Percentiles rank a stretch among this genome's conserved stretches.
Evolutionary conservation across 2,888 invertebrate genomes (phyloP).

Genomic region (Ptychoptera albimana): DNA sequence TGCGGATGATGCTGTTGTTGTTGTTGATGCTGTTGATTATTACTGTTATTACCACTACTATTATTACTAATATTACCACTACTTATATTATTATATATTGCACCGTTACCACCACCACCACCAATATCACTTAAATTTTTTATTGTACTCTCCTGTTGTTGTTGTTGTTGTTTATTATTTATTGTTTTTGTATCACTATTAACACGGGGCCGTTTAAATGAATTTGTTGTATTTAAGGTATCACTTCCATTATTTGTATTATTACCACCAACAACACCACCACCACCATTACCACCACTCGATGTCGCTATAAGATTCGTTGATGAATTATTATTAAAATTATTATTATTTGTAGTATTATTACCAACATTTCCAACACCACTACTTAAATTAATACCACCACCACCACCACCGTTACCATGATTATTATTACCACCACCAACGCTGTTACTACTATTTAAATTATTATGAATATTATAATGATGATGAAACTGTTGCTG

Average conservation of each 20-base stretch:
- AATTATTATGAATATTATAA: background rate
- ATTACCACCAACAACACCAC: slow-evolving; percentile 4
- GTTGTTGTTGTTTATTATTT: slow-evolving; percentile 2
- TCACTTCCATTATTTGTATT: slow-evolving; percentile 9
- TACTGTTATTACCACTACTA: too few relatives aligned
- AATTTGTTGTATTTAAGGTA: slow-evolving; percentile 8
- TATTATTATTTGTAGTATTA: background rate
- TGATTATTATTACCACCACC: background rate
- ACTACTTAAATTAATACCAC: slow-evolving; percentile 5
- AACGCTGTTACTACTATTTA: slow-evolving; percentile 4
- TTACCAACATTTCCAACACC: background rate
- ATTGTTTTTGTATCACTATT: slow-evolving; percentile 20
- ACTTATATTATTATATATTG: too few relatives aligned
- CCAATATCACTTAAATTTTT: too few relatives aligned
- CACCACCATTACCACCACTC: slow-evolving; percentile 10
- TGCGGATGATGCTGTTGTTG: slow-evolving; percentile 11
- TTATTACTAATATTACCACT: background rate
- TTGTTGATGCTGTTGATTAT: slow-evolving; percentile 13
- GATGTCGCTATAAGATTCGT: background rate
- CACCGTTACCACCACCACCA: too few relatives aligned
- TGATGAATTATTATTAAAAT: slow-evolving; percentile 2
- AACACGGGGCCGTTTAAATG: slow-evolving; percentile 22
- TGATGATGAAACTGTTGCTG: slow-evolving; percentile 2
- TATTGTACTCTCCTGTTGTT: too few relatives aligned
- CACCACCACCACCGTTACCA: slow-evolving; percentile 16